Conservation (phyloP, 2,113 vertebrate species). For the Octodon degus region DNA sequence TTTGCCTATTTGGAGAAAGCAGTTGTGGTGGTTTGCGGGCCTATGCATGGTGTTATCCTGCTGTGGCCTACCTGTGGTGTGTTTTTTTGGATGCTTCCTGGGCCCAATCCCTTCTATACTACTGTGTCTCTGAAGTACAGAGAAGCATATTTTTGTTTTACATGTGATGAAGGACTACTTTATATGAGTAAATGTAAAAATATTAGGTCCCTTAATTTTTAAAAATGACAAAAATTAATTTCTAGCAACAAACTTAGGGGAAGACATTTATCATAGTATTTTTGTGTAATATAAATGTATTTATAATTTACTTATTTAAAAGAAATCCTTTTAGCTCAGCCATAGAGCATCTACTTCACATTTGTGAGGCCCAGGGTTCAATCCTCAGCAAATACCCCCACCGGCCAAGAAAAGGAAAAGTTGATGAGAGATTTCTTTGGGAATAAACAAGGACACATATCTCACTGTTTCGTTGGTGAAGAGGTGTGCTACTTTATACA, state of each 20-base stretch:
- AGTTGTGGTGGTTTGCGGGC: not conserved
- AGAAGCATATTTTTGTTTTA: not conserved
- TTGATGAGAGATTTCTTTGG: not conserved
- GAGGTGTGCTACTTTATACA: not conserved
- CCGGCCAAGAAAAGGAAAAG: not conserved
- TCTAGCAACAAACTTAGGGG: not conserved
- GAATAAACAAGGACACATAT: not conserved
- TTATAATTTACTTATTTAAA: not conserved
- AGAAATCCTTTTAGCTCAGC: not conserved
- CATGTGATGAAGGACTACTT: not conserved
- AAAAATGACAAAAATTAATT: slow-evolving; percentile 31
- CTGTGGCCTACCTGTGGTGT: not conserved
- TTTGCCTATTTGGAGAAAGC: not conserved
- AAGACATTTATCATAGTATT: not conserved
- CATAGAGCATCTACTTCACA: not conserved
- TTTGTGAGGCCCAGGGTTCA: not conserved
- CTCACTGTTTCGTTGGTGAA: not conserved
- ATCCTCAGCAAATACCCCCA: not conserved
- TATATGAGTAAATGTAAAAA: not conserved
- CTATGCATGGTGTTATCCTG: not conserved
- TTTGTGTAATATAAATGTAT: not conserved
- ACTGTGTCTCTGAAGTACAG: not conserved
- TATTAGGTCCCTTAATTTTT: not conserved
- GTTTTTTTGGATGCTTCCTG: not conserved
- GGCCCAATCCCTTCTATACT: not conserved